Evolutionary conservation across 2,113 vertebrate species (phyloP), one percentile per base, ranked within the genome.

Genomic region (Uria aalge): DNA sequence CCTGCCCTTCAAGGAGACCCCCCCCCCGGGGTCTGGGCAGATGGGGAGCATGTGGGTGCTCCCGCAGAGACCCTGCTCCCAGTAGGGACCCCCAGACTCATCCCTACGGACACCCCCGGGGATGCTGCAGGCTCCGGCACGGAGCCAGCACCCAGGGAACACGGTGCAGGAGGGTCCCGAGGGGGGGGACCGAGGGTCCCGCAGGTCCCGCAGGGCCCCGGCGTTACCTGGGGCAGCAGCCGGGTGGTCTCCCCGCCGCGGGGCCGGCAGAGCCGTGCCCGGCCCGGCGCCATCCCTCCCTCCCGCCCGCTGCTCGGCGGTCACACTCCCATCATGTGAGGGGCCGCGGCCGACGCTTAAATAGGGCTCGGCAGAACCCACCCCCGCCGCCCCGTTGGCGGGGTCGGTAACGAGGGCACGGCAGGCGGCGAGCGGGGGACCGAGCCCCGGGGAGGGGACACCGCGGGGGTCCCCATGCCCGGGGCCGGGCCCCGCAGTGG

Each of bases 161-260:
- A 3, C 3, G 9, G 38, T 21, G 17, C 13, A 9, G 15, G 21
- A 19, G 67, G 52, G 29, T 41, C 30, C 59, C 29, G 1, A 24
- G 11, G 38, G 32, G 26, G 26, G 26, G 9, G 20, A 5, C 3
- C 0, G 6, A 27, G 41, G 43, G 8, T 47, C 7, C 38, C 9
- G 9, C 23, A 5, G 43, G 8, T 47, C 7, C 38, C 9, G 9
- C 23, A 5, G 32, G 34, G 20, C 29, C 26, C 4, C 26, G 4
- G 41, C 6, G 0, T 71, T 98, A 99, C 99, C 99, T 99, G 98
- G 60, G 98, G 92, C 85, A 99, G 95, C 74, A 99, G 98, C 5
- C 98, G 98, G 71, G 96, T 98, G 74, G 83, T 97, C 95, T 99
- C 98, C 34, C 96, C 98, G 22, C 90, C 81, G 21, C 3, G 26